Base-by-base conservation (phyloP, 1,140 invertebrate genomes). In the Delia radicum region DNA sequence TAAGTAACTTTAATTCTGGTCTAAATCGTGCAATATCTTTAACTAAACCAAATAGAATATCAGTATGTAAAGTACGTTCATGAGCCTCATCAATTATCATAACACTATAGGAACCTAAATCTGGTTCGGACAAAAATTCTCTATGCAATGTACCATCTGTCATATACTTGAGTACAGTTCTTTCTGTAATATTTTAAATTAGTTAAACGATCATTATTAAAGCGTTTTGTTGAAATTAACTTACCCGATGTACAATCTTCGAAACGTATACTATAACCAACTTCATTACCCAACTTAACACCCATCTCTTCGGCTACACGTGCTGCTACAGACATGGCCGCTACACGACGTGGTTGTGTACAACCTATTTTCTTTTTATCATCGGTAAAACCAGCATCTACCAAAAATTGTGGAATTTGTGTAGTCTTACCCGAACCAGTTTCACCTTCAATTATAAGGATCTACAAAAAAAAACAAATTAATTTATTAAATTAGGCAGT, bases 61-160 rank as follows among this genome's bases (percentile, higher is more conserved):
- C 98, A 4, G 98, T 99, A 80, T 99, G 98, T 6, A 99, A 89
- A 0, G 98, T 99, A 62, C 98, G 87, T 86, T 99, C 98, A 87
- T 99, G 98, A 80, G 98, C 98, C 89, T 99, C 98, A 86, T 99
- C 98, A 85, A 99, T 98, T 76, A 99, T 99, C 92, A 99, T 95
- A 0, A 99, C 97, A 89, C 95, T 97, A 86, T 98, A 99, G 2
- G 93, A 93, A 48, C 92, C 93, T 27, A 99, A 88, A 89, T 99
- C 97, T 1, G 98, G 98, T 87, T 99, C 98, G 75, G 95, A 95
- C 2, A 99, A 89, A 87, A 99, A 99, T 88, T 99, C 98, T 83
- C 98, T 89, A 67, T 99, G 93, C 62, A 99, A 86, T 82, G 98
- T 99, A 84, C 98, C 98, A 88, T 99, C 98, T 55, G 98, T 99